These are phyloP conservation scores for Xylocampa areola DNA, from an alignment of 2,888 invertebrate genomes.

Conservation along the genomic window DNA sequence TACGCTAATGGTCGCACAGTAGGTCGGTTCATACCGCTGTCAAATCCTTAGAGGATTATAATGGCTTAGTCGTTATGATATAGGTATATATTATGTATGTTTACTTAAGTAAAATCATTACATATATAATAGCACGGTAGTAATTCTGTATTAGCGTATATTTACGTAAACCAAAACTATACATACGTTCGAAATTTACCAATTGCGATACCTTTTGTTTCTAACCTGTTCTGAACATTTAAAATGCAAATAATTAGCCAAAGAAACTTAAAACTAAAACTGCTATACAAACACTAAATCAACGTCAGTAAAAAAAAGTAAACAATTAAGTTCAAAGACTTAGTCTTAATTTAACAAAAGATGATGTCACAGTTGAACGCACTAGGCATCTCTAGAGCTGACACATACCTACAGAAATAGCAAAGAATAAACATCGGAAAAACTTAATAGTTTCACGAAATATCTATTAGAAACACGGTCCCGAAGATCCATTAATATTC, in stretches of 20 bases:
- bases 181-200: no score
- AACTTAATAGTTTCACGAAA: constrained; percentile 60
- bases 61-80: constrained; percentile 19
- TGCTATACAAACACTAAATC: constrained; percentile 14
- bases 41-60: constrained; percentile 44
- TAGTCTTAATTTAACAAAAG: constrained; percentile 53
- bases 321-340: constrained; percentile 51
- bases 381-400: constrained; percentile 41
- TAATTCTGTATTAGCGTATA: no score
- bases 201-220: neutral
- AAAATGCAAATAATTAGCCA: neutral
- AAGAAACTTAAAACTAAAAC: constrained; percentile 11
- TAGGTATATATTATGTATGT: neutral
- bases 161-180: no score
- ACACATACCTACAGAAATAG: constrained; percentile 47
- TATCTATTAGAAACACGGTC: constrained; percentile 57
- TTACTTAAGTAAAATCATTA: constrained; percentile 4
- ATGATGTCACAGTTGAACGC: constrained; percentile 54
- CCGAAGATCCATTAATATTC: constrained; percentile 65
- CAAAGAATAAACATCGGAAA: constrained; percentile 27
- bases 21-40: constrained; percentile 10
- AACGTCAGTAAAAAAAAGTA: constrained; percentile 23
- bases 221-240: neutral
- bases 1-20: constrained; percentile 8
- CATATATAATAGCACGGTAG: neutral